Conservation (phyloP, 92 coral and sea anemone genomes). For the Muricea muricata region DNA sequence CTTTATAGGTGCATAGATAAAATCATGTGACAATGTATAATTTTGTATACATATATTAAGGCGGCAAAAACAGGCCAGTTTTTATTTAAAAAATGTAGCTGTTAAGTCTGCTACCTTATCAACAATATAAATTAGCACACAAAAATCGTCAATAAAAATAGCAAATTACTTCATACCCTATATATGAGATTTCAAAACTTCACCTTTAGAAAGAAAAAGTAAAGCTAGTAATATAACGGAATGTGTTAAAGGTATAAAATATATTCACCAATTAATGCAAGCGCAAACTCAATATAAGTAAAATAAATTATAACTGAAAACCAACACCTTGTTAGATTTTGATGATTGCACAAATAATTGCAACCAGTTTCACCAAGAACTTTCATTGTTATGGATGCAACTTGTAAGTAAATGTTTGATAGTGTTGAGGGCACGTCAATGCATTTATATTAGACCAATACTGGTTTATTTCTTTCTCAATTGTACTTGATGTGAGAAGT, state of each 20-base stretch:
- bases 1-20: too few relatives aligned
- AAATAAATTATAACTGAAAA: not conserved
- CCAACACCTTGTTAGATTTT: not conserved
- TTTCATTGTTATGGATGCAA: not conserved
- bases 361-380: not conserved
- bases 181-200: too few relatives aligned
- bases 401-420: not conserved
- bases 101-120: too few relatives aligned
- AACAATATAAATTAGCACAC: too few relatives aligned
- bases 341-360: not conserved
- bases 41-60: not conserved
- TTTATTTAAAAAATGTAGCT: too few relatives aligned
- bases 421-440: not conserved
- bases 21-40: too few relatives aligned
- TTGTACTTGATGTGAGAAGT: not conserved
- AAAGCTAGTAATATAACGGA: not conserved
- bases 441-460: not conserved
- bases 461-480: not conserved
- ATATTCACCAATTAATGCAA: not conserved
- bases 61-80: too few relatives aligned
- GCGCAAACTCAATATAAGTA: not conserved
- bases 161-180: too few relatives aligned
- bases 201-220: not conserved
- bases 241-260: not conserved
- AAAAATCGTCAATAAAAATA: not conserved